Evolutionary conservation across 2,888 invertebrate genomes (phyloP), one percentile per base, ranked within the genome.

Genomic region (Agrochola circellaris): DNA sequence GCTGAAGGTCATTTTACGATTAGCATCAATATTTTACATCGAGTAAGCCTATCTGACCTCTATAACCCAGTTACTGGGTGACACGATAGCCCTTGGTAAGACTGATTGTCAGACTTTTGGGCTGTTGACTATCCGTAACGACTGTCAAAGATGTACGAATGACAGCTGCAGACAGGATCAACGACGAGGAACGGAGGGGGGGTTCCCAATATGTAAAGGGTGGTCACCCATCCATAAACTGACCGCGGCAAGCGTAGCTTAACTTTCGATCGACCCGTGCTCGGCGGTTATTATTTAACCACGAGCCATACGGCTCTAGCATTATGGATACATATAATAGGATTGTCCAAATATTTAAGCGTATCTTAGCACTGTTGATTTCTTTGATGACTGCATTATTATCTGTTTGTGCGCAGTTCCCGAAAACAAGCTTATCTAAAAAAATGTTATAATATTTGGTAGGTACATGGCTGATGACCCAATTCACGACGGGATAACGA

Each of bases 401-500:
- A 58, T 71, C 34, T n/a, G 15, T 76, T 80, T 73, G n/a, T 67
- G 30, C 73, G 23, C 45, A 54, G 54, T 73, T 70, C 11, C 45
- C 62, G 8, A 78, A 70, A 77, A 70, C 20, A 13, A 48, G 38
- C 20, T 79, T 82, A 84, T 84, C 80, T 79, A 26, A n/a, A 56
- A 69, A 81, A 73, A 69, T n/a, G 66, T 73, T 56, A 23, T 61
- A 15, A 42, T 60, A n/a, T 75, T 70, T 82, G 38, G 64, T 61
- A 38, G 9, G 23, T 51, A 76, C n/a, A 20, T 20, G 58, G 17
- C 26, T 62, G 30, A 26, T 84, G 81, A 34, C 81, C 75, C 38
- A 80, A 80, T 76, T 83, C 71, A 34, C 1, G n/a, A 26, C 38
- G 30, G 38, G 23, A 65, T 69, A 23, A 61, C 54, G 34, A 73